Evolutionary conservation across 2,797 vertebrate genomes (phyloP), one percentile per base, ranked within the genome.

Genomic region (Propithecus deckenii): DNA sequence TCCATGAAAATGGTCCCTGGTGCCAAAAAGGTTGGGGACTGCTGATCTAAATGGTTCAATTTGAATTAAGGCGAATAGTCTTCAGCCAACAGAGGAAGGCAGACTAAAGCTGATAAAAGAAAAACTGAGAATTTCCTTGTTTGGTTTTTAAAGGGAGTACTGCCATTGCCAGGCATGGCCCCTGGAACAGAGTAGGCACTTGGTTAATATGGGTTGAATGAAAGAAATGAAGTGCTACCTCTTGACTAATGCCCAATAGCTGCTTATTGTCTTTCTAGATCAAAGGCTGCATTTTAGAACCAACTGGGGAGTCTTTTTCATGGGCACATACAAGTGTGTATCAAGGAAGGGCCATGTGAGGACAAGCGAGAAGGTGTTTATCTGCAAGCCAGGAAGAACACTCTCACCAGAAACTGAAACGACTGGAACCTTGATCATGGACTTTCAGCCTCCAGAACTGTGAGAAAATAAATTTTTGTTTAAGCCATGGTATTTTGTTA

Each of bases 1-100:
- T 57, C 55, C 55, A 57, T 9, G 55, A 57, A 57, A 57, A 57
- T 57, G 22, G 55, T 57, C 22, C 55, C 22, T 57, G 22, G 55
- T 23, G 55, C 55, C 55, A 57, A 57, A 57, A 57, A 57, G 55
- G 55, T 23, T 57, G 55, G 55, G 55, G 55, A 57, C 55, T 57
- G 55, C 22, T 57, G 55, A 28, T 57, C 22, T 93, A 69, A 90
- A 87, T 71, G 30, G 50, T 72, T 89, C 67, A 86, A 1, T 65
- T 93, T 94, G 65, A n/a, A 80, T 95, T 71, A 89, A 71, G 59
- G 69, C 28, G 25, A 81, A 76, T 23, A 50, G 55, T 57, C 18
- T 75, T 84, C 38, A 69, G 43, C 17, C 28, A 76, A 55, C 3
- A 12, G 20, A 90, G 52, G 79, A 63, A 79, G 41, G 43, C 63